Evolutionary conservation across 64 coral and sea anemone genomes (phyloP).

Genomic region (Dendronephthya gigantea): DNA sequence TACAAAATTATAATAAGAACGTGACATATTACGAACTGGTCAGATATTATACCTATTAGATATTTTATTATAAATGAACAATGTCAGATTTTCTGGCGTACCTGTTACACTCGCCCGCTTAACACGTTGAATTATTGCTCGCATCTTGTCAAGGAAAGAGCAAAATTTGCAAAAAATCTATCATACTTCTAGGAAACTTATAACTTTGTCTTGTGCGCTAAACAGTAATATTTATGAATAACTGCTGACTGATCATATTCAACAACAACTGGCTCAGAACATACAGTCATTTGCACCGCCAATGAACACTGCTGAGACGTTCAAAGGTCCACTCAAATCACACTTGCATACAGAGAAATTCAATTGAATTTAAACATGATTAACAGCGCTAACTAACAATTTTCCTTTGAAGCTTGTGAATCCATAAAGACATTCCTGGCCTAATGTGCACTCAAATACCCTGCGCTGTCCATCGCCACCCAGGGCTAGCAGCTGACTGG

Average conservation of each 20-base stretch:
- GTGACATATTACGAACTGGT: not conserved
- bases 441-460: constrained; percentile 52
- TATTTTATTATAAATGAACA: not conserved
- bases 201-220: not conserved
- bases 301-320: too few relatives aligned
- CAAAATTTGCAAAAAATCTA: not conserved
- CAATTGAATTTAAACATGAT: not conserved
- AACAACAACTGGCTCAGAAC: not conserved
- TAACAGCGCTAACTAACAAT: constrained; percentile 58
- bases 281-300: not conserved
- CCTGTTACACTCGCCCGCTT: constrained; percentile 84
- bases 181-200: not conserved
- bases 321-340: too few relatives aligned
- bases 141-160: constrained; percentile 31
- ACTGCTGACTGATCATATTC: not conserved
- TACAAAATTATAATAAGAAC: constrained; percentile 6
- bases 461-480: constrained; percentile 30
- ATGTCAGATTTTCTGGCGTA: constrained; percentile 15
- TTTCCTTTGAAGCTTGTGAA: constrained; percentile 39
- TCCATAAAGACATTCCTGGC: constrained; percentile 67
- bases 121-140: constrained; percentile 81
- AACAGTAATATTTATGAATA: not conserved
- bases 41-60: not conserved
- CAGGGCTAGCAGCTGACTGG: constrained; percentile 50
- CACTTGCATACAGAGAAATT: too few relatives aligned